Conservation (phyloP, 2,888 invertebrate species). For the Hyposoter didymator region DNA sequence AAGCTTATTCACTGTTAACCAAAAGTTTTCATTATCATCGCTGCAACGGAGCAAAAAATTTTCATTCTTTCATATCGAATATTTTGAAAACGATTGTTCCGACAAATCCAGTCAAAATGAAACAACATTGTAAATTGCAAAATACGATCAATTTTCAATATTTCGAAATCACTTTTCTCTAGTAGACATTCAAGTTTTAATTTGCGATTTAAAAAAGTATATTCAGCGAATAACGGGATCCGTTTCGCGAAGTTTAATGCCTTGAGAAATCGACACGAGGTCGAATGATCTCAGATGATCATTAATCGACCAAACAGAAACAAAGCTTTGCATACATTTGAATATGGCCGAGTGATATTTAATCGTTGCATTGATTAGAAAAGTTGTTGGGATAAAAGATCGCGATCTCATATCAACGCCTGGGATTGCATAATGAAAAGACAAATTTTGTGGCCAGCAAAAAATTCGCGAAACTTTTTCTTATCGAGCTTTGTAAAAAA, state of each 20-base stretch:
- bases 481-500: neutral
- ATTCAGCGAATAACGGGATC: constrained; percentile 6
- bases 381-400: neutral
- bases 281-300: constrained; percentile 26
- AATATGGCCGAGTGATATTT: neutral
- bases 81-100: too few relatives aligned
- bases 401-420: neutral
- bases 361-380: neutral
- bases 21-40: neutral
- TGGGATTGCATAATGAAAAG: neutral
- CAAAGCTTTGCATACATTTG: neutral
- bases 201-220: neutral
- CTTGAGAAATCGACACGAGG: constrained; percentile 58
- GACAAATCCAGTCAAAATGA: too few relatives aligned
- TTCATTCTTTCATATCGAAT: neutral
- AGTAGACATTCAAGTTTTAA: constrained; percentile 14
- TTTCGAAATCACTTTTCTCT: neutral
- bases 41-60: neutral
- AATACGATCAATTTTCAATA: neutral
- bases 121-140: too few relatives aligned
- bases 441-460: neutral
- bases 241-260: constrained; percentile 10
- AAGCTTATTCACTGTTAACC: neutral
- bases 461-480: neutral
- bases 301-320: constrained; percentile 4